Evolutionary conservation across 2,888 invertebrate genomes (phyloP).

Genomic region (Sceliomorpha sp.): DNA sequence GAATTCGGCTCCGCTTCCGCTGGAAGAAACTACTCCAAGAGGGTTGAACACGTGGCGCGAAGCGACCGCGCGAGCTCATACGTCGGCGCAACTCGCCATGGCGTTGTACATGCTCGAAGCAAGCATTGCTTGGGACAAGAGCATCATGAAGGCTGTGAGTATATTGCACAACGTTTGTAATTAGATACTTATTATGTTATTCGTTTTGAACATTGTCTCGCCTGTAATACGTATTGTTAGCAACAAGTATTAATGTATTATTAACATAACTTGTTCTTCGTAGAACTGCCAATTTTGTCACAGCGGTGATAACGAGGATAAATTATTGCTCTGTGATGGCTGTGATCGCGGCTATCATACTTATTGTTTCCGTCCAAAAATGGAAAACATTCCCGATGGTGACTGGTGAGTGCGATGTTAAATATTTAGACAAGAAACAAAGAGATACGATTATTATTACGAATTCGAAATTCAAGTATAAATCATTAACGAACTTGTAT

Average conservation of each 20-base stretch:
- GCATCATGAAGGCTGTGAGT: constrained; percentile 99
- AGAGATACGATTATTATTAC: neutral
- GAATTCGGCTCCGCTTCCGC: constrained; percentile 73
- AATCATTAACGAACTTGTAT: neutral
- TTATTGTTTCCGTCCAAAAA: constrained; percentile 98
- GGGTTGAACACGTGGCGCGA: constrained; percentile 94
- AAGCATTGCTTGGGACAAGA: constrained; percentile 99
- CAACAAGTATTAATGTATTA: too few species aligned
- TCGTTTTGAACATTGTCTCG: neutral
- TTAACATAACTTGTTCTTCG: constrained; percentile 72
- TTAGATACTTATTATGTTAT: neutral
- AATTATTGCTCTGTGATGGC: constrained; percentile 96
- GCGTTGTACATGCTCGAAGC: constrained; percentile 93
- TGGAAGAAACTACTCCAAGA: constrained; percentile 85
- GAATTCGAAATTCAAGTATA: neutral
- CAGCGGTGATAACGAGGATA: constrained; percentile 97
- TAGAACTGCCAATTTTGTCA: constrained; percentile 99
- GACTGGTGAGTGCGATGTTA: constrained; percentile 96
- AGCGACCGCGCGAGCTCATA: constrained; percentile 90
- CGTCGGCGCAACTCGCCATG: constrained; percentile 95
- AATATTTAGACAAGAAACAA: too few species aligned
- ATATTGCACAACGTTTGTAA: too few species aligned
- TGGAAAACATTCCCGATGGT: constrained; percentile 98
- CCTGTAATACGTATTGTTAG: too few species aligned
- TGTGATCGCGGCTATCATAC: constrained; percentile 99